Evolutionary conservation across 1,140 invertebrate genomes (phyloP).

Genomic region (Leguminivora glycinivorella): DNA sequence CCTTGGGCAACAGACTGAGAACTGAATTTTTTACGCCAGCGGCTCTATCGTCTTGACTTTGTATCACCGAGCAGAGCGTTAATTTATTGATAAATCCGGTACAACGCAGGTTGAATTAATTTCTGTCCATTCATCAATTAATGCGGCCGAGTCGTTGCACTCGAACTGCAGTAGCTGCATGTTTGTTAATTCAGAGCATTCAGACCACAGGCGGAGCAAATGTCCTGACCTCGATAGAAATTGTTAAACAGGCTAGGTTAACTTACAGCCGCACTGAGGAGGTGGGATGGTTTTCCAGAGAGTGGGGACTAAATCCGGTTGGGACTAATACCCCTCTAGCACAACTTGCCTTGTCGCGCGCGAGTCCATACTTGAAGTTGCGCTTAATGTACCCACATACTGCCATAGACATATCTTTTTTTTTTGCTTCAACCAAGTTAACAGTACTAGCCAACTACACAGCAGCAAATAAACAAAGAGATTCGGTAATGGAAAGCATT

Average conservation of each 20-base stretch:
- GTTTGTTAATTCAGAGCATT: neutral
- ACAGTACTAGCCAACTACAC: too few relatives aligned
- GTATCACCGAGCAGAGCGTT: neutral
- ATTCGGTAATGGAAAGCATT: too few relatives aligned
- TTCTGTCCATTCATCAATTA: conserved; percentile 10
- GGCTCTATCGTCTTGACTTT: neutral
- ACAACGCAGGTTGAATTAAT: conserved; percentile 8
- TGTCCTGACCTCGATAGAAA: neutral
- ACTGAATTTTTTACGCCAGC: neutral
- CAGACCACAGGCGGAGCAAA: neutral
- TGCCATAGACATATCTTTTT: too few relatives aligned
- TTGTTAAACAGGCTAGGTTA: neutral
- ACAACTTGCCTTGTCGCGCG: too few relatives aligned
- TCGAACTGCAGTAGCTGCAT: neutral
- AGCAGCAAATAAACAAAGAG: too few relatives aligned
- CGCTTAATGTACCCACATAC: too few relatives aligned
- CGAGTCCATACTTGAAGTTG: too few relatives aligned
- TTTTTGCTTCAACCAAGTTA: too few relatives aligned
- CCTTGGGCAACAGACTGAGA: neutral
- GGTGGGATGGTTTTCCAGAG: too few relatives aligned
- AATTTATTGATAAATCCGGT: neutral
- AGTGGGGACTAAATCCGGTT: too few relatives aligned
- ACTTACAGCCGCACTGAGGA: too few relatives aligned
- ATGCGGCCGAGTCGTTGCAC: conserved; percentile 9
- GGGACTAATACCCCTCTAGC: too few relatives aligned